Evolutionary conservation across 2,888 invertebrate species (phyloP).

Genomic region (Lydus trimaculatus): DNA sequence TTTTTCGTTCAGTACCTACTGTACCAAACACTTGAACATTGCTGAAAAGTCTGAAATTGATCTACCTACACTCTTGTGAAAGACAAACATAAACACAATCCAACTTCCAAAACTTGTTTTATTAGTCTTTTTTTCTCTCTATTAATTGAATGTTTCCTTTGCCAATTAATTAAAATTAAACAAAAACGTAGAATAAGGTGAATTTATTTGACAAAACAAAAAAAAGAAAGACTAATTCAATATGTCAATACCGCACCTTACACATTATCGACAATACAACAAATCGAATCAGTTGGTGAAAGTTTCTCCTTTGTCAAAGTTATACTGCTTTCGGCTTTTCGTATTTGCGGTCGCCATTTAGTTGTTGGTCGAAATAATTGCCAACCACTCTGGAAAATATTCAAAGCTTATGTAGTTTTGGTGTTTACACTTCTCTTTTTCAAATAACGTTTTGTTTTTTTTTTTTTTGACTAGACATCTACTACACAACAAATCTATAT

Average conservation of each 20-base stretch:
- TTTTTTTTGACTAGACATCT: too few species aligned
- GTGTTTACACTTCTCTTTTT: background rate
- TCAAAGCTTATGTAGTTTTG: background rate
- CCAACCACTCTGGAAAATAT: constrained; percentile 61
- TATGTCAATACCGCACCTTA: constrained; percentile 21
- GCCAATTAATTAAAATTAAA: background rate
- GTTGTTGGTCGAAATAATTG: constrained; percentile 63
- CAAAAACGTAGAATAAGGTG: background rate
- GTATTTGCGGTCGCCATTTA: constrained; percentile 63
- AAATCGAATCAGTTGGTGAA: constrained; percentile 22
- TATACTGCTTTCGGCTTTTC: constrained; percentile 41
- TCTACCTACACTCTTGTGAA: too few species aligned
- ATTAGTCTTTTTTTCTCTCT: too few species aligned
- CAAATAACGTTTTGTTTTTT: too few species aligned
- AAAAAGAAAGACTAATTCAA: background rate
- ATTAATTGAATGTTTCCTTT: background rate
- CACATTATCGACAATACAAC: constrained; percentile 13
- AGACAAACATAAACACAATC: too few species aligned
- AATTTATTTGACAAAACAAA: background rate
- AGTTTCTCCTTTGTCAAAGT: constrained; percentile 31
- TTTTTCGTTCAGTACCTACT: too few species aligned
- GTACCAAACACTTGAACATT: too few species aligned
- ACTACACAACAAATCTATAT: background rate
- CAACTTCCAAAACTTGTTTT: too few species aligned
- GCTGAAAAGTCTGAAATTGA: too few species aligned